phyloP scores from a whole-genome alignment of 2,888 invertebrate genomes.

The Nycteola revayana region DNA sequence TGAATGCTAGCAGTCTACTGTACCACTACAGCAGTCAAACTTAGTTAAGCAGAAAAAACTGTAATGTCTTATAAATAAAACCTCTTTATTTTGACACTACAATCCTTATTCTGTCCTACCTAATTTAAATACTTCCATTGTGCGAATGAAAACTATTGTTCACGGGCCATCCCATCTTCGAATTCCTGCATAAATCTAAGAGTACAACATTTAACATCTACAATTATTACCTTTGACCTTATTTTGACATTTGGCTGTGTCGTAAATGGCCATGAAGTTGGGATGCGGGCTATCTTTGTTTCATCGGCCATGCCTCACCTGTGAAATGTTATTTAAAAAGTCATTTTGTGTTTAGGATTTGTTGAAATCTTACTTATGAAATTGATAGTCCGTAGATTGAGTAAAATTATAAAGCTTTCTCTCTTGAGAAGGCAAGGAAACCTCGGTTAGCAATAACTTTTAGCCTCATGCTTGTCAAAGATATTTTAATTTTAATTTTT shows the following conservation, averaged over 20 bases:
- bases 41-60: too few species aligned
- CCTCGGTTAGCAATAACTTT: too few species aligned
- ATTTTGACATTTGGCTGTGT: slow-evolving; percentile 78
- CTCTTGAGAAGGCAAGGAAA: too few species aligned
- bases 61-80: too few species aligned
- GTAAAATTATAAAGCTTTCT: too few species aligned
- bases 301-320: slow-evolving; percentile 28
- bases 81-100: neutral
- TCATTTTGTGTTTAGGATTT: slow-evolving; percentile 1
- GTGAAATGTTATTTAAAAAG: slow-evolving; percentile 28
- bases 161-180: slow-evolving; percentile 44
- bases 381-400: too few species aligned
- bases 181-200: slow-evolving; percentile 70
- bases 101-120: slow-evolving; percentile 16
- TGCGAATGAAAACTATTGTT: slow-evolving; percentile 29
- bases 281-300: slow-evolving; percentile 49
- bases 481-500: too few species aligned
- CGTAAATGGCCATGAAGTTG: slow-evolving; percentile 66
- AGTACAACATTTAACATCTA: slow-evolving; percentile 42
- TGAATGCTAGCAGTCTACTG: too few species aligned
- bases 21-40: too few species aligned
- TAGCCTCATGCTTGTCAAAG: too few species aligned
- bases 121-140: slow-evolving; percentile 21
- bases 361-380: too few species aligned
- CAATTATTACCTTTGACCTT: slow-evolving; percentile 79